phyloP scores from a whole-genome alignment of 2,797 vertebrate genomes.

The Avahi laniger region DNA sequence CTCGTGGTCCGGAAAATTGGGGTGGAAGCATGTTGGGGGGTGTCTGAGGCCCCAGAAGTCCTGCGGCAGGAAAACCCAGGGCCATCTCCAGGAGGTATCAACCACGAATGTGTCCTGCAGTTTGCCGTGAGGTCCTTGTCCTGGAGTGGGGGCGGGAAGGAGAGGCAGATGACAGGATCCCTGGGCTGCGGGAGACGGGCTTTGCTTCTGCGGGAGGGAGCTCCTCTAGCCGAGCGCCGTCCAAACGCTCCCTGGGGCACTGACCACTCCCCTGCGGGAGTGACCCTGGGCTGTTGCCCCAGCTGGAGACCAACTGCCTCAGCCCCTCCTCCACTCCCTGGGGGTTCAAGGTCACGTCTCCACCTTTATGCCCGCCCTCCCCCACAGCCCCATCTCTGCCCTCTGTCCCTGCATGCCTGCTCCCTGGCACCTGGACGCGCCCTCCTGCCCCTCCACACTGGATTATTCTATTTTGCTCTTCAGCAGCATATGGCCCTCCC shows the following conservation, averaged over 20 bases:
- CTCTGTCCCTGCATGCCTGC: background rate
- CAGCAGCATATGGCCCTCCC: no score
- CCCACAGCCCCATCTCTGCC: background rate
- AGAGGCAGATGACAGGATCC: background rate
- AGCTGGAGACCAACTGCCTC: background rate
- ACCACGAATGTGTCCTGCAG: background rate
- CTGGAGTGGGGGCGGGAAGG: no score
- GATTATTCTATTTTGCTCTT: background rate
- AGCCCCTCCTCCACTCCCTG: background rate
- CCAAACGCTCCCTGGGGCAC: background rate
- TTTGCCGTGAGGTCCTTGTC: background rate
- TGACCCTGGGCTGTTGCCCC: background rate
- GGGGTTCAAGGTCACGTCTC: background rate
- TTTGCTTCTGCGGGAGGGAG: background rate
- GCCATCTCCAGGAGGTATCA: background rate
- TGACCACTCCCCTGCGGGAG: background rate
- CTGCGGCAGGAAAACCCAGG: background rate
- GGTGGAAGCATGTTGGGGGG: no score
- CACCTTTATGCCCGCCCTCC: background rate
- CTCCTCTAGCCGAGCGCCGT: background rate
- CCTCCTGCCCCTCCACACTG: fast-evolving
- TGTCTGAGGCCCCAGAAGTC: background rate
- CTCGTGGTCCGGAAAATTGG: fast-evolving
- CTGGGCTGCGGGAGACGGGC: no score
- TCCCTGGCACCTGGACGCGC: background rate